Evolutionary conservation across 2,888 invertebrate species (phyloP).

Genomic region (Ferrisia virgata): DNA sequence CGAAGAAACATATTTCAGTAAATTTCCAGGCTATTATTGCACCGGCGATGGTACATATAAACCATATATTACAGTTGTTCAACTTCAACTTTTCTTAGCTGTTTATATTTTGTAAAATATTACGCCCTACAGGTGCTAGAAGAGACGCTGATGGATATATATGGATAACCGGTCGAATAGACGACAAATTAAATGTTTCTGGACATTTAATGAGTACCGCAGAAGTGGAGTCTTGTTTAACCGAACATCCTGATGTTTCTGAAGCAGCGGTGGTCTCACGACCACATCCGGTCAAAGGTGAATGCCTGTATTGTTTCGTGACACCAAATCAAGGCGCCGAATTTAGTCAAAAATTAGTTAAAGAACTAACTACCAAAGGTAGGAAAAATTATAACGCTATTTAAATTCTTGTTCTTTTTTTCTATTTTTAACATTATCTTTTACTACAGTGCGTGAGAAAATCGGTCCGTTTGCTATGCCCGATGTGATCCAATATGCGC

Average conservation of each 20-base stretch:
- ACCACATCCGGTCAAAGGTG: slow-evolving; percentile 92
- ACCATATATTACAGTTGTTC: background rate
- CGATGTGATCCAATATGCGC: slow-evolving; percentile 89
- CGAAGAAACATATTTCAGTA: slow-evolving; percentile 88
- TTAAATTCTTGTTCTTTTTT: no score
- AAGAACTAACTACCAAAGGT: slow-evolving; percentile 67
- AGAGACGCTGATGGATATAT: slow-evolving; percentile 91
- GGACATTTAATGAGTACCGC: slow-evolving; percentile 97
- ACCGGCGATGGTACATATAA: slow-evolving; percentile 86
- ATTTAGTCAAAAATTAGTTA: slow-evolving; percentile 68
- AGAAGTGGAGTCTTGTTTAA: slow-evolving; percentile 81
- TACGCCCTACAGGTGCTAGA: slow-evolving; percentile 67
- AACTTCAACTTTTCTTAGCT: no score
- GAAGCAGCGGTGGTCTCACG: slow-evolving; percentile 96
- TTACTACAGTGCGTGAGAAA: slow-evolving; percentile 70
- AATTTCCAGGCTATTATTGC: slow-evolving; percentile 95
- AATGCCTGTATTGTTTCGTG: slow-evolving; percentile 95
- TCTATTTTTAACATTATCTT: no score
- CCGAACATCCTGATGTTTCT: slow-evolving; percentile 74
- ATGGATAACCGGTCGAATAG: slow-evolving; percentile 95
- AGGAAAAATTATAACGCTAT: slow-evolving; percentile 25
- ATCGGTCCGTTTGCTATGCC: slow-evolving; percentile 97
- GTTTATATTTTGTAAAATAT: no score
- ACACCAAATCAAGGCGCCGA: slow-evolving; percentile 75
- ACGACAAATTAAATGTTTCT: slow-evolving; percentile 98